Base-by-base conservation (phyloP, 2,888 invertebrate species). In the Stratiomys singularior region DNA sequence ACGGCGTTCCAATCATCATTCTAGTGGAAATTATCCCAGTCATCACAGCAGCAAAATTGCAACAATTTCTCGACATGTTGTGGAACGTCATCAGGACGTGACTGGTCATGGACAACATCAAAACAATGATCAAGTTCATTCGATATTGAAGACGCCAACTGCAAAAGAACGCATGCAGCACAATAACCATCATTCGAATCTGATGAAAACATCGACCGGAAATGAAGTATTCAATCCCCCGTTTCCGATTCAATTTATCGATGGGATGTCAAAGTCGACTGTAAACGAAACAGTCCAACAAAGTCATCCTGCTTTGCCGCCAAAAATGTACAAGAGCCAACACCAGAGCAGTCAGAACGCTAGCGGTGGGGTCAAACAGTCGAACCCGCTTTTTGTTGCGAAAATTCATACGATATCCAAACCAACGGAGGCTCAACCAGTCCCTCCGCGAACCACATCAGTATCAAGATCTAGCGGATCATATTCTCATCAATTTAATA, bases 271-370 rank as follows among this genome's bases (percentile, higher is more conserved):
- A 79, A 72, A 80, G 80, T 76, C 76, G 78, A 18, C 80, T 76
- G 58, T 81, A 83, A 77, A 78, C 71, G 66, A 80, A 82, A 79
- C 77, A 27, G 77, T 77, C 56, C 25, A 46, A 13, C 82, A 84
- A 82, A 83, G 85, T 74, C 84, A 85, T 82, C 85, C 85, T 80
- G 85, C 84, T 78, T 83, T 87, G 83, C 87, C 87, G 84, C 87
- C 87, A 82, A 87, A 87, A 85, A 84, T 87, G 81, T 86, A 87
- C 82, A 87, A 87, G 83, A 85, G 85, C 82, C 80, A 67, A 80
- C 69, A 72, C 80, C 56, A 80, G 76, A 78, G 81, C 78, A 80
- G 80, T 37, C 79, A 79, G 74, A 81, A 80, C 76, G 79, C 77
- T 3, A 80, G 77, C 47, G 78, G 77, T 25, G 80, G 80, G 15